Conservation (phyloP, 2,113 vertebrate species). For the Chrysemys picta region DNA sequence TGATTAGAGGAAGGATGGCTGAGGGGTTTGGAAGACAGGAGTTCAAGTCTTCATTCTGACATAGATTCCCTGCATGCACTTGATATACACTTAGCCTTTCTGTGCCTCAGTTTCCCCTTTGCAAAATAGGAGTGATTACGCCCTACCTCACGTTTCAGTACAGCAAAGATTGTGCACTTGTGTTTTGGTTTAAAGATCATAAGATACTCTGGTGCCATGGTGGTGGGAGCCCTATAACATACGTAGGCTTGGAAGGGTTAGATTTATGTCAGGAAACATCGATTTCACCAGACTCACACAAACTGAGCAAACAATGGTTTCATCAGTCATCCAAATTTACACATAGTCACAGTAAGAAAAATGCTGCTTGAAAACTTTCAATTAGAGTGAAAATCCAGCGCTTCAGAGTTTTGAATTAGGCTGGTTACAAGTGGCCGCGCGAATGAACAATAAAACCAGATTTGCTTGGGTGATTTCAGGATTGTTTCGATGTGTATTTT, state of each 20-base stretch:
- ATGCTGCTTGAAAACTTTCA: neutral
- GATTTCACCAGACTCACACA: neutral
- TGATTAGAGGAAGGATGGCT: neutral
- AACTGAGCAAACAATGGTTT: neutral
- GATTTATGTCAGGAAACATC: neutral
- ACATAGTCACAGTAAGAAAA: neutral
- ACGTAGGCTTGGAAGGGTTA: neutral
- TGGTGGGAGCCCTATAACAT: neutral
- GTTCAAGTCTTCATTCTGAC: neutral
- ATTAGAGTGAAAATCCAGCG: no score
- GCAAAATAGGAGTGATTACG: neutral
- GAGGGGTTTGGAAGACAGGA: neutral
- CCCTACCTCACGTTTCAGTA: neutral
- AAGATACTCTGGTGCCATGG: no score
- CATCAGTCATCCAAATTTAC: neutral
- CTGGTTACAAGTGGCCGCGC: neutral
- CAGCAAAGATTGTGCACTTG: no score
- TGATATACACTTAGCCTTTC: neutral
- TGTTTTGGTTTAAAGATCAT: no score
- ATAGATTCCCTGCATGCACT: neutral
- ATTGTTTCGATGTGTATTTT: accelerated
- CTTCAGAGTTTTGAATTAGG: neutral
- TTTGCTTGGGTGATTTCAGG: neutral
- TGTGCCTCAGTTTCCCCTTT: neutral
- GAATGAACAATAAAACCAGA: neutral